Conservation (phyloP, 2,113 vertebrate species). For the Hystrix brachyura region DNA sequence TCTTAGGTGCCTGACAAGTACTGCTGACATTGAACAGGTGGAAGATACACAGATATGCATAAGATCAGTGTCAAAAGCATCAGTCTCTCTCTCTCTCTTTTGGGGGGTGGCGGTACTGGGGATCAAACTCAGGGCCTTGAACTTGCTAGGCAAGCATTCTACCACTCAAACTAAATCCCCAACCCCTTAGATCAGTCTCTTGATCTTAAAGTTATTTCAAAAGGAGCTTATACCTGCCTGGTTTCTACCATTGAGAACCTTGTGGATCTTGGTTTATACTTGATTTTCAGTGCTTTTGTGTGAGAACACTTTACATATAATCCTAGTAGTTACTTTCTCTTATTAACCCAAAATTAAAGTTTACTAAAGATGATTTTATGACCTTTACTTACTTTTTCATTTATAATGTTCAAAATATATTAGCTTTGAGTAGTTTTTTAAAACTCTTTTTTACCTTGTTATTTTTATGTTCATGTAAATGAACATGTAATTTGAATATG, state of each 20-base stretch:
- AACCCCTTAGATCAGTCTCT: background rate
- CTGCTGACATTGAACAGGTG: background rate
- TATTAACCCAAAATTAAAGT: background rate
- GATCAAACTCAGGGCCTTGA: too few species aligned
- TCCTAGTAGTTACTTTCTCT: background rate
- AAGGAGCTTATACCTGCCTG: background rate
- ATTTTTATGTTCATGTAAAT: background rate
- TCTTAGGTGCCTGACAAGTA: background rate
- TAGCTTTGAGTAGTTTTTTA: conserved; percentile 1
- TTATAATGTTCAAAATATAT: background rate
- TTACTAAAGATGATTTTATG: conserved; percentile 12
- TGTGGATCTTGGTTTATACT: background rate
- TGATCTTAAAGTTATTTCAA: background rate
- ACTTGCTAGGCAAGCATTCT: too few species aligned
- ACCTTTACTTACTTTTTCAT: background rate
- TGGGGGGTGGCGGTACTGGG: too few species aligned
- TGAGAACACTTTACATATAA: background rate
- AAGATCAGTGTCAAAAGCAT: background rate
- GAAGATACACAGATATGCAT: background rate
- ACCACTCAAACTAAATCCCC: too few species aligned
- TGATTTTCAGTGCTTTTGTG: background rate
- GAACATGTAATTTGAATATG: background rate
- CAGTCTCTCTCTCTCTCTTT: background rate
- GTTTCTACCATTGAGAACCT: background rate
- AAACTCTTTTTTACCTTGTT: conserved; percentile 5